Evolutionary conservation across 2,113 vertebrate genomes (phyloP), one percentile per base, ranked within the genome.

Genomic region (Sylvietta virens): DNA sequence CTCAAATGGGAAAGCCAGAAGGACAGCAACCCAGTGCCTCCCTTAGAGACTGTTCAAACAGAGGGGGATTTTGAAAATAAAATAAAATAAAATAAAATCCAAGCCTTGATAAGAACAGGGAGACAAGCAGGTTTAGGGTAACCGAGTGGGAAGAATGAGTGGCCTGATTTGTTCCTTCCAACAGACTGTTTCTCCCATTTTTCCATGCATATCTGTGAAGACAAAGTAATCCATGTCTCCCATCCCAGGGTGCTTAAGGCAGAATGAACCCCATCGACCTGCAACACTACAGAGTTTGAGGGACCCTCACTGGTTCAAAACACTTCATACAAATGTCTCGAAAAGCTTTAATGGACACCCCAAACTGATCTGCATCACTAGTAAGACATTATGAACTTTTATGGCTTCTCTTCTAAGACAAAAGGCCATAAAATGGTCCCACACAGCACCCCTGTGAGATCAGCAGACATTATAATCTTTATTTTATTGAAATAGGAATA

Each of bases 241-340:
- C 50, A 56, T 21, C 15, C 11, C 54, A 31, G 15, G 17, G 19
- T 33, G 9, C 53, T 45, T 54, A 33, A 67, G 24, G 21, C 10
- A 74, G 57, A 53, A 66, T 4, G 2, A 86, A 22, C 18, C 5
- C 6, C 37, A 15, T 8, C 0, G 0, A 67, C 21, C 39, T 37
- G 14, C n/a, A 76, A n/a, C 37, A 28, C 30, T 42, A 35, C 21
- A 54, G 19, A 19, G 10, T 26, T 33, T 0, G 2, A 22, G 44
- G 27, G 10, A 3, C 8, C 42, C 30, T 78, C 35, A 50, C 22
- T 73, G 15, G 18, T 58, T 81, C 45, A 58, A 95, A 92, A 35
- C 19, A 18, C 13, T 77, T 62, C 2, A 51, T 19, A 23, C 9
- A 77, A 77, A 58, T 47, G 3, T 13, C 44, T 64, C 58, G 24